phyloP scores from a whole-genome alignment of 2,113 vertebrate genomes.

The Scophthalmus maximus region DNA sequence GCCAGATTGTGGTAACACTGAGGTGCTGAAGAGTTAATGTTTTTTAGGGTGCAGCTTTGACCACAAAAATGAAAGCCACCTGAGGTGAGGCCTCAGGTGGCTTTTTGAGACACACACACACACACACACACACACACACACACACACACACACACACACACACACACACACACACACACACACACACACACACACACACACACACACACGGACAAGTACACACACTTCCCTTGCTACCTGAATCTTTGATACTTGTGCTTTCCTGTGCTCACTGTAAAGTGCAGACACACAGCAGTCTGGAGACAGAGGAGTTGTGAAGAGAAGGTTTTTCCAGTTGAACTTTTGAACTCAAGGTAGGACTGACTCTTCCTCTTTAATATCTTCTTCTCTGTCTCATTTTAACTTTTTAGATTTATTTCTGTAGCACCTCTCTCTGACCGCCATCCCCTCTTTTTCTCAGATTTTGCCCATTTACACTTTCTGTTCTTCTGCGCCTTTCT shows the following conservation, averaged over 20 bases:
- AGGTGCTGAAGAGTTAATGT: constrained; percentile 16
- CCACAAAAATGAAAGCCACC: constrained; percentile 19
- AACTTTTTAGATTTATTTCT: constrained; percentile 11
- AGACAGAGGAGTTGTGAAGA: not conserved
- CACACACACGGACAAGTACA: not conserved
- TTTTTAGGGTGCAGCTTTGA: constrained; percentile 17
- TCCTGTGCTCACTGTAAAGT: constrained; percentile 16
- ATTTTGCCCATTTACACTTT: constrained; percentile 1
- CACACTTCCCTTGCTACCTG: constrained; percentile 15
- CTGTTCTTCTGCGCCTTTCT: not conserved
- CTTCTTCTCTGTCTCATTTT: constrained; percentile 1
- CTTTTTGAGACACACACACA: constrained; percentile 13
- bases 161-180: not conserved
- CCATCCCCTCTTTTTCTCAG: not conserved
- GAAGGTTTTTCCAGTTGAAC: constrained; percentile 50
- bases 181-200: not conserved
- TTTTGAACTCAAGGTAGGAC: constrained; percentile 48
- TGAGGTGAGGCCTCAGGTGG: constrained; percentile 12
- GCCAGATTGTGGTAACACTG: constrained; percentile 16
- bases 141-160: not conserved
- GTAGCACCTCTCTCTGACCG: not conserved
- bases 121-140: not conserved
- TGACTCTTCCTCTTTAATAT: not conserved
- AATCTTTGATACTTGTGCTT: constrained; percentile 39
- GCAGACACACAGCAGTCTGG: constrained; percentile 6